These are phyloP conservation scores for Drosophila ogumai DNA, from an alignment of 1,140 invertebrate species.

Conservation along the genomic window DNA sequence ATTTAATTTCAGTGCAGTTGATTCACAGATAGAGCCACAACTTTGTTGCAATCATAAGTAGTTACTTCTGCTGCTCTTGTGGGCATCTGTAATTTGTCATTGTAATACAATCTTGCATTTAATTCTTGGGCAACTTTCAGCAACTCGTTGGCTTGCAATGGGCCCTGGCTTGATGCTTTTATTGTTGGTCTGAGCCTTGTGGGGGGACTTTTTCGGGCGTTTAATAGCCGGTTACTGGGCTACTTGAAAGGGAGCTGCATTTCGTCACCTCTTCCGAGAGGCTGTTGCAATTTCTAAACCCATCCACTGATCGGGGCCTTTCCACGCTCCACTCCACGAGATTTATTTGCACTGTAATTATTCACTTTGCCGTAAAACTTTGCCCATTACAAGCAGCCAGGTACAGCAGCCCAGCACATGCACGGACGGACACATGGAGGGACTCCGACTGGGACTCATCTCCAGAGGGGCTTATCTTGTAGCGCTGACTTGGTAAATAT, in stretches of 20 bases:
- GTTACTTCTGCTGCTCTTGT: slow-evolving; percentile 17
- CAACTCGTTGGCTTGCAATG: slow-evolving; percentile 25
- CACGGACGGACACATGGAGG: slow-evolving; percentile 8
- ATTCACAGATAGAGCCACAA: slow-evolving; percentile 15
- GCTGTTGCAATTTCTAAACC: slow-evolving; percentile 45
- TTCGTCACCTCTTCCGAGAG: slow-evolving; percentile 43
- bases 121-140: slow-evolving; percentile 28
- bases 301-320: slow-evolving; percentile 25
- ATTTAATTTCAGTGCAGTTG: slow-evolving; percentile 2
- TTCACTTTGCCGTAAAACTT: slow-evolving; percentile 74
- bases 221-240: slow-evolving; percentile 35
- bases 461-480: slow-evolving; percentile 62
- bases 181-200: slow-evolving; percentile 27
- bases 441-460: slow-evolving; percentile 30
- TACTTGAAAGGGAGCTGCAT: slow-evolving; percentile 25
- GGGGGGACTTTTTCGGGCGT: slow-evolving; percentile 28
- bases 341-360: slow-evolving; percentile 78
- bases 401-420: slow-evolving; percentile 23
- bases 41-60: slow-evolving; percentile 52
- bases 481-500: slow-evolving; percentile 53
- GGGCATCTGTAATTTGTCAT: slow-evolving; percentile 38
- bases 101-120: slow-evolving; percentile 54
- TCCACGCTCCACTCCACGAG: slow-evolving; percentile 37
- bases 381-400: slow-evolving; percentile 56
- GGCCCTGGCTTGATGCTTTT: slow-evolving; percentile 30